These are phyloP conservation scores for Dorcus parallelipipedus DNA, from an alignment of 2,888 invertebrate species.

Conservation along the genomic window DNA sequence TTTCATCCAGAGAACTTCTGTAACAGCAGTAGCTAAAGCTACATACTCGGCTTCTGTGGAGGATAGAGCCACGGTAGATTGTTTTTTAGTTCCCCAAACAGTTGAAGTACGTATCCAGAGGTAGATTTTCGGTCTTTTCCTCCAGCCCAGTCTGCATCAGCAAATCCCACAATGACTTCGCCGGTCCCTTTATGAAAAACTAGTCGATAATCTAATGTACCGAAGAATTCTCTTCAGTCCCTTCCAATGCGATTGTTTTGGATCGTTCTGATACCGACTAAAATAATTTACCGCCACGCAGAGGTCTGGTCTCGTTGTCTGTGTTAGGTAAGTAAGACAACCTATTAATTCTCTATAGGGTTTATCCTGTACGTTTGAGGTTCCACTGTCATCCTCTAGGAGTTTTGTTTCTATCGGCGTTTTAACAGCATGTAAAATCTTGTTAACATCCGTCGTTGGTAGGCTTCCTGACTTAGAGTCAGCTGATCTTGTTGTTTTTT, in stretches of 20 bases:
- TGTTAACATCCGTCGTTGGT: neutral
- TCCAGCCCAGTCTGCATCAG: too few species aligned
- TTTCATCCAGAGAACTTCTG: neutral
- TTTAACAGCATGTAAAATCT: neutral
- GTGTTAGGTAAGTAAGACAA: neutral
- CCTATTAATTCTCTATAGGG: neutral
- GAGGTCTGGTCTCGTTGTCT: neutral
- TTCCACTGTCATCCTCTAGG: neutral
- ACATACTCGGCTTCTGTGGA: constrained; percentile 35
- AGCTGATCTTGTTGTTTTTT: neutral
- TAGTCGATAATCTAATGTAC: neutral
- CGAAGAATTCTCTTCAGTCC: neutral
- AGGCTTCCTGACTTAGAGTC: neutral
- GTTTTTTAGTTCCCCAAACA: constrained; percentile 26
- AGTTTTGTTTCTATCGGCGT: neutral
- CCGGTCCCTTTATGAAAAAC: neutral
- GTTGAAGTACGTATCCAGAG: neutral
- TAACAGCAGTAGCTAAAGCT: constrained; percentile 12
- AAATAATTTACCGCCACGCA: neutral
- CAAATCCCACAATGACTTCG: neutral
- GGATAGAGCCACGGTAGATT: constrained; percentile 28
- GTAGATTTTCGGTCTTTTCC: neutral
- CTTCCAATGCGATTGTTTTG: neutral
- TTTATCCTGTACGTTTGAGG: neutral
- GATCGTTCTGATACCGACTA: neutral